Base-by-base conservation (phyloP, 2,113 vertebrate genomes). In the Aptenodytes forsteri region DNA sequence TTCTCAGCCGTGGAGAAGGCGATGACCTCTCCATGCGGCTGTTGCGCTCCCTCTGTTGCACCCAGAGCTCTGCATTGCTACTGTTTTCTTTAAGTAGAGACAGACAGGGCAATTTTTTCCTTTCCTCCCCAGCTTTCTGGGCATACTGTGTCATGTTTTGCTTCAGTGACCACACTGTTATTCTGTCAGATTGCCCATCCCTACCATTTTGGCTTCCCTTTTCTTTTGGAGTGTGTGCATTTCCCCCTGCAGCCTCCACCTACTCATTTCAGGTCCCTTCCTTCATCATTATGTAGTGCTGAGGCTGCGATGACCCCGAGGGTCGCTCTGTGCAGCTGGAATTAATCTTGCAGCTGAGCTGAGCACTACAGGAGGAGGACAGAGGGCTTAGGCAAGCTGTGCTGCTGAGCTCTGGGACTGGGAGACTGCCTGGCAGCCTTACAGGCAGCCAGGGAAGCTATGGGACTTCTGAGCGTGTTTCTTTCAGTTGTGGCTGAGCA, bases 1-100 rank as follows among this genome's bases (percentile, higher is more conserved):
- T 34, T 26, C 16, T 65, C 23, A 3, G 3, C 36, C 2, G 2
- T 20, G 36, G 30, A 9, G 40, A 84, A 84, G 64, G 30, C 0
- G 0, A 56, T 52, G 50, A 55, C 32, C 19, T 54, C 19, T 78
- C 38, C 26, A 56, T 0, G 0, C 9, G 38, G 29, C 50, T 36
- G 12, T 22, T 65, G 7, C 4, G 0, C 36, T 77, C 10, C 29
- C 7, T 64, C 49, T 47, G 26, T 66, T 12, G 1, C 16, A 47
- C 3, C 9, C 42, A 72, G 34, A 12, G 8, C 44, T 85, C n/a
- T 72, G 22, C 16, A 25, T 25, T 72, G 21, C 20, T 46, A 6
- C 29, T 47, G 3, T 62, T 67, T 81, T 81, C 42, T 82, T 32
- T 67, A 77, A 58, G 7, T 6, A 16, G 65, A 82, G 21, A 22